Conservation (phyloP, 92 coral and sea anemone species). For the Porites divaricata region DNA sequence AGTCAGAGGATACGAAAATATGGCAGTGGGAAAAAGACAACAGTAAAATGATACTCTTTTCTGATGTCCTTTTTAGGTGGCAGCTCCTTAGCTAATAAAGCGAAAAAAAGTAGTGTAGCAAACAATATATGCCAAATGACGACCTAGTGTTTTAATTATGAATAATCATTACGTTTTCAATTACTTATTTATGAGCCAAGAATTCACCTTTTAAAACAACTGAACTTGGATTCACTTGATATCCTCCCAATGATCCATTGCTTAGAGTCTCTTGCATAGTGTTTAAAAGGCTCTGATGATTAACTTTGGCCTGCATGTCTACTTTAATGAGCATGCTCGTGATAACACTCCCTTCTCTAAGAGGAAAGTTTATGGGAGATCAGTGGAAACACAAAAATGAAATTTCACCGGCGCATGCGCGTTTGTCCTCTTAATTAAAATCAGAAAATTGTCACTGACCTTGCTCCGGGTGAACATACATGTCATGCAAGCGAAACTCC, state of each 20-base stretch:
- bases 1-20: background rate
- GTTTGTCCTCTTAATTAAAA: too few species aligned
- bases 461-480: too few species aligned
- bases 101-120: background rate
- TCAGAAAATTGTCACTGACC: too few species aligned
- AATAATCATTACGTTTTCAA: too few species aligned
- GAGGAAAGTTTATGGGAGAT: background rate
- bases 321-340: constrained; percentile 16
- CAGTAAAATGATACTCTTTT: too few species aligned
- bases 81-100: too few species aligned
- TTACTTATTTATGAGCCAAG: too few species aligned
- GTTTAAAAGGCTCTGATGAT: constrained; percentile 6
- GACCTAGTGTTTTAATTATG: background rate
- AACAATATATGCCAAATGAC: background rate
- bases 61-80: too few species aligned
- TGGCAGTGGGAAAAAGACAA: too few species aligned
- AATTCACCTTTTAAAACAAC: constrained; percentile 9
- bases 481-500: too few species aligned
- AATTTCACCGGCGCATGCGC: too few species aligned
- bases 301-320: constrained; percentile 13
- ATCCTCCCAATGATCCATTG: constrained; percentile 11
- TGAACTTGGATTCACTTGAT: constrained; percentile 30
- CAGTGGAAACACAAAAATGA: too few species aligned
- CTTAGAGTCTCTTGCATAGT: background rate
- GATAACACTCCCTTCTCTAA: constrained; percentile 34